Base-by-base conservation (phyloP, 2,888 invertebrate genomes). In the Pterobdella sp. region DNA sequence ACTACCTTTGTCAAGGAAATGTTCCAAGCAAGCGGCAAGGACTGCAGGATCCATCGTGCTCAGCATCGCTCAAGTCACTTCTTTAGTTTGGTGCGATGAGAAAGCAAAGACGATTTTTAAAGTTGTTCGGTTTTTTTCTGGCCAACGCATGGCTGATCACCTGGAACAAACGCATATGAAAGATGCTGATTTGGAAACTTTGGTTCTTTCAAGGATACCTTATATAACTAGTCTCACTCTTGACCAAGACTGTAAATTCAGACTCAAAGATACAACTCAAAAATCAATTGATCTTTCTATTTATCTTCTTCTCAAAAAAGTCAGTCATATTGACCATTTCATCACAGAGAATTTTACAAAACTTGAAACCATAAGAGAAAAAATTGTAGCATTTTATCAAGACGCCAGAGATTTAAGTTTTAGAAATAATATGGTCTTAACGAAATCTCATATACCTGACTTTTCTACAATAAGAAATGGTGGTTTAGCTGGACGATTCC, bases 321-420 rank as follows among this genome's bases (percentile, higher is more conserved):
- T 78, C 14, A 73, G 77, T 31, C 77, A 76, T 35, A 71, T 78
- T 29, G 78, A 78, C 69, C 75, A 73, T 3, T 75, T 76, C 22
- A 72, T 78, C n/a, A 72, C 76, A 18, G 75, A 75, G 35, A 74
- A 74, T 42, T 66, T 52, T 26, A 70, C 70, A 29, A 66, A 56
- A 22, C 70, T 77, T 10, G 74, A 76, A 49, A 70, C 72, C 1
- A 75, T 76, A 35, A 74, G 74, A 31, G 73, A 75, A 36, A 73
- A 75, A 42, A 72, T 77, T 7, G 72, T 73, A 3, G 75, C 74
- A 37, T 73, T 74, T 7, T 78, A 77, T 63, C 75, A 77, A 56
- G 63, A 72, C 4, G 76, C 78, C 1, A 65, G 78, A n/a, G 78
- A 78, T 29, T 67, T 78, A 3, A 76, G 75, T 69, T 70, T 78